Percentiles rank a stretch among this genome's conserved stretches.
These are phyloP conservation scores for Trichechus manatus DNA, from an alignment of 2,113 vertebrate species.

Conservation along the genomic window DNA sequence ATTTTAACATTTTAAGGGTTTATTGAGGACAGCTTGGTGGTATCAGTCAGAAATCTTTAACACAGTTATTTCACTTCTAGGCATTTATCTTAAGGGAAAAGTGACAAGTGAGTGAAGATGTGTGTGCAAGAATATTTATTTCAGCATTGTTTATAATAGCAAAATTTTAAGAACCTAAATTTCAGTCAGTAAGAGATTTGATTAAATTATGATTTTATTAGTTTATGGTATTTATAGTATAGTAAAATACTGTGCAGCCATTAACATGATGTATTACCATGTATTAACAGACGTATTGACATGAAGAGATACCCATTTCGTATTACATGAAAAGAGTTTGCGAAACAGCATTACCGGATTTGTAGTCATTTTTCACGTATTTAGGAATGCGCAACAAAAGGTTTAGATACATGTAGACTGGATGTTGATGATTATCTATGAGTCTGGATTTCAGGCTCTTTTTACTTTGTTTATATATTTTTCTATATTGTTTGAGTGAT, in stretches of 20 bases:
- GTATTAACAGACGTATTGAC: neutral
- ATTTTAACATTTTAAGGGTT: constrained; percentile 27
- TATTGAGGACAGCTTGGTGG: constrained; percentile 1
- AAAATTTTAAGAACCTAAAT: constrained; percentile 41
- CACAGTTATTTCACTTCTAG: neutral
- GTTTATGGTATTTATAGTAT: neutral
- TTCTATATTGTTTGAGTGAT: neutral
- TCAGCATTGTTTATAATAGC: neutral
- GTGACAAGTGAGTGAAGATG: neutral
- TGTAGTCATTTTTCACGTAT: neutral
- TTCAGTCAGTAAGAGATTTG: neutral
- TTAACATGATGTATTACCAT: constrained; percentile 4
- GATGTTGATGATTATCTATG: neutral
- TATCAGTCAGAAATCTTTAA: constrained; percentile 20
- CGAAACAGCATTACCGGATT: neutral
- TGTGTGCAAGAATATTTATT: neutral
- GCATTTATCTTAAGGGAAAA: neutral
- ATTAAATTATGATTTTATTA: neutral
- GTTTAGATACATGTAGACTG: neutral
- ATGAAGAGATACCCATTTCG: neutral
- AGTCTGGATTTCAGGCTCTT: constrained; percentile 16
- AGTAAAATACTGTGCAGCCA: neutral
- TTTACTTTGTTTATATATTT: neutral
- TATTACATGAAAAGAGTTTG: constrained; percentile 32
- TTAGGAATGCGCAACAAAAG: neutral